Percentiles rank a stretch among this genome's conserved stretches.
Evolutionary conservation across 2,888 invertebrate genomes (phyloP).

Genomic region (Panopea generosa): DNA sequence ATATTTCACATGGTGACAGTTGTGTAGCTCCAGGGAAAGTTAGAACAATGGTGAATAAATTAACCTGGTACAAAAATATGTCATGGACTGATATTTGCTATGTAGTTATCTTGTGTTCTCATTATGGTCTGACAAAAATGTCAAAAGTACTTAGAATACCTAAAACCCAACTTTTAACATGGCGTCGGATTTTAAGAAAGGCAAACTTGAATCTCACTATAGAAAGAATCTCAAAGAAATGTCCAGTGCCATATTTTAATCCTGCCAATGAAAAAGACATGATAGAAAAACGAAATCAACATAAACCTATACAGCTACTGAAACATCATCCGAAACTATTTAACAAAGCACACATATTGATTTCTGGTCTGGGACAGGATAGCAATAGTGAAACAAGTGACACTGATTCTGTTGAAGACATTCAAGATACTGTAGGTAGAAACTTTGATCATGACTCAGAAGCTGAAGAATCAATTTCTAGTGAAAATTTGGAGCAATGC

Average conservation of each 20-base stretch:
- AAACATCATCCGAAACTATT: conserved; percentile 10
- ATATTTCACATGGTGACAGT: too few species aligned
- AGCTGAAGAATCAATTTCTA: too few species aligned
- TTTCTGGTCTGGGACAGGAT: background rate
- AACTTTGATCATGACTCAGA: too few species aligned
- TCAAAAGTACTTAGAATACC: conserved; percentile 47
- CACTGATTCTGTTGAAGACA: background rate
- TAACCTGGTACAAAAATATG: conserved; percentile 15
- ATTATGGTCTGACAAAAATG: conserved; percentile 31
- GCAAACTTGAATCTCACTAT: background rate
- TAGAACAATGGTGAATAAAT: too few species aligned
- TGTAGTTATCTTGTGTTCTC: conserved; percentile 5
- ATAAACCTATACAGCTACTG: background rate
- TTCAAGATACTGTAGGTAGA: background rate
- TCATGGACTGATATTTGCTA: conserved; percentile 2
- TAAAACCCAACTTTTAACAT: conserved; percentile 43
- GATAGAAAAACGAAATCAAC: too few species aligned
- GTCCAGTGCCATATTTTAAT: background rate
- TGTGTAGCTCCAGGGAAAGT: too few species aligned
- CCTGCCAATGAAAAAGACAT: too few species aligned
- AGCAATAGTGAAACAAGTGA: background rate
- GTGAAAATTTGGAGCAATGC: too few species aligned
- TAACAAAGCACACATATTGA: background rate
- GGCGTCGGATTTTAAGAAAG: conserved; percentile 28
- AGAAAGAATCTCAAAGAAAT: background rate